Percentiles rank a stretch among this genome's conserved stretches.
Conservation (phyloP, 2,113 vertebrate genomes). For the Toxostoma redivivum region DNA sequence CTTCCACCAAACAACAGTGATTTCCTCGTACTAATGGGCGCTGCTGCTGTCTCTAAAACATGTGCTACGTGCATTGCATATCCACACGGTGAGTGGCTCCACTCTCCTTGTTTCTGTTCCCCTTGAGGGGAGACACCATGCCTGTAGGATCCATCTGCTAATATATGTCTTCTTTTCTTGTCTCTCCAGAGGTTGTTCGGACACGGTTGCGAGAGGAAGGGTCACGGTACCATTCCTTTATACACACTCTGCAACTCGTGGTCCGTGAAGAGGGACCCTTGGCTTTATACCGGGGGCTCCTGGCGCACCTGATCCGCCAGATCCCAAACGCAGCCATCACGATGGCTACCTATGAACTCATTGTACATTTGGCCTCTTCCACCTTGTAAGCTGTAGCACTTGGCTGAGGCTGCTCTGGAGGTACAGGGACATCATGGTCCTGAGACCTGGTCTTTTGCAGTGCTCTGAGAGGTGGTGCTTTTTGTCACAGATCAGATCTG, state of each 20-base stretch:
- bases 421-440: background rate
- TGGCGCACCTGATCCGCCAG: conserved; percentile 62
- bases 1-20: background rate
- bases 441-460: background rate
- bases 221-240: conserved; percentile 51
- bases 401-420: background rate
- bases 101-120: background rate
- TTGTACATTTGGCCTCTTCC: conserved; percentile 26
- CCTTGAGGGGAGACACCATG: background rate
- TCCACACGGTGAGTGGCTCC: conserved; percentile 56
- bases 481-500: background rate
- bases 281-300: conserved; percentile 60
- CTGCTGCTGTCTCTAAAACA: conserved; percentile 61
- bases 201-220: conserved; percentile 66
- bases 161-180: background rate
- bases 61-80: conserved; percentile 63
- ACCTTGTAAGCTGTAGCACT: background rate
- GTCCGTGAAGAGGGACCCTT: conserved; percentile 43
- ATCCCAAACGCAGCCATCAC: conserved; percentile 64
- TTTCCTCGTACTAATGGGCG: conserved; percentile 62
- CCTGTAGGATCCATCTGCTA: background rate
- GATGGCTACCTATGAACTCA: conserved; percentile 66
- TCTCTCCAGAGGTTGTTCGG: conserved; percentile 58
- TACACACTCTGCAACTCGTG: conserved; percentile 64
- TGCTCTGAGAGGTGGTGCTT: background rate